Evolutionary conservation across 2,113 vertebrate genomes (phyloP).

Genomic region (Pterocles orientalis): DNA sequence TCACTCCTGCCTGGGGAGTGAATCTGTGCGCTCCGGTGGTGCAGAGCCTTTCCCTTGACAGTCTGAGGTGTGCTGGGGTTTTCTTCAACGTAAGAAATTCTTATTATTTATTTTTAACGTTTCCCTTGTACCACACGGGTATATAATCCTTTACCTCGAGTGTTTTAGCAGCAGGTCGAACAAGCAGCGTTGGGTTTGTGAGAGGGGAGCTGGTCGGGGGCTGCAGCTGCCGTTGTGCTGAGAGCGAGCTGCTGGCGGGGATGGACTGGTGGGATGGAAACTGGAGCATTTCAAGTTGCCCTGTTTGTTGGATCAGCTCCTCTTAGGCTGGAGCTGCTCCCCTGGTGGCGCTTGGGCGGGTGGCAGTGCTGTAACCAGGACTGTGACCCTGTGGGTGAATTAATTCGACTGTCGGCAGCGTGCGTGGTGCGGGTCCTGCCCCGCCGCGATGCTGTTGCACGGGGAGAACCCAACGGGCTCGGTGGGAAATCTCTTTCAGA

Average conservation of each 20-base stretch:
- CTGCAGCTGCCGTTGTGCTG: not conserved
- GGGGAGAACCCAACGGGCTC: not conserved
- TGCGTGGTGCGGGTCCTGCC: too few species aligned
- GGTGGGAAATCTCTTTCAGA: slow-evolving; percentile 63
- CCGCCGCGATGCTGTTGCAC: rapidly evolving
- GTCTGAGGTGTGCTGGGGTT: not conserved
- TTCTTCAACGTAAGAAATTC: not conserved
- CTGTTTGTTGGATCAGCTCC: not conserved
- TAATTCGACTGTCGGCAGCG: not conserved
- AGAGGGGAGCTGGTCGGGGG: not conserved
- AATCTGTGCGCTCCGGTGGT: not conserved
- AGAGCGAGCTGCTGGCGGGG: not conserved
- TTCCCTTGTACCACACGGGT: not conserved
- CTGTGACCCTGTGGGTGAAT: rapidly evolving
- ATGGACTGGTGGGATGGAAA: not conserved
- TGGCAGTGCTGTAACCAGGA: not conserved
- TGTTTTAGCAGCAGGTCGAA: not conserved
- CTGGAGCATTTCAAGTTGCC: not conserved
- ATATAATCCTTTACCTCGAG: not conserved
- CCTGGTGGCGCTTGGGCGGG: rapidly evolving
- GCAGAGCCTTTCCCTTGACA: not conserved
- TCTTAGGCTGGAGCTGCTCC: not conserved
- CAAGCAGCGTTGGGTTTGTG: not conserved
- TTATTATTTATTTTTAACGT: not conserved
- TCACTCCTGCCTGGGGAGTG: not conserved